Evolutionary conservation across 2,888 invertebrate species (phyloP).

Genomic region (Tortrix viridana): DNA sequence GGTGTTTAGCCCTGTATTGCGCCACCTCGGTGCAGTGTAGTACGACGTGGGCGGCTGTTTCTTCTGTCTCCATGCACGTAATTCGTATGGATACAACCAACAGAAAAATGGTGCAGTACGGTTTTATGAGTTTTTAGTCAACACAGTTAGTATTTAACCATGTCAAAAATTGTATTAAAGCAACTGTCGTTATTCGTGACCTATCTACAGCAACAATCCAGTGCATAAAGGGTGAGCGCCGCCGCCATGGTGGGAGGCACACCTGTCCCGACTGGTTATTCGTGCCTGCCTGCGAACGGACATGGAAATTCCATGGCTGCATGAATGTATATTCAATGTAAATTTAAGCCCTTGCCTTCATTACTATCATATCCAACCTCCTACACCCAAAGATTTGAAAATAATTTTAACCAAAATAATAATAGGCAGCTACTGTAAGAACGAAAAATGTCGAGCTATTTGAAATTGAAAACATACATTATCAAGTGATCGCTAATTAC

Average conservation of each 20-base stretch:
- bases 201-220: conserved; percentile 11
- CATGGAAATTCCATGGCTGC: conserved; percentile 19
- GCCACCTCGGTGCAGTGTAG: no score
- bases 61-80: no score
- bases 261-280: conserved; percentile 52
- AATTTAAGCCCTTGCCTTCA: conserved; percentile 21
- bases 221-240: conserved; percentile 34
- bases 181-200: conserved; percentile 4
- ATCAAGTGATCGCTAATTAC: conserved; percentile 4
- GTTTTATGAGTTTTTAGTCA: not conserved
- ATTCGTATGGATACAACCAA: no score
- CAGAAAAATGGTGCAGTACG: no score
- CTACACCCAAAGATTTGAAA: conserved; percentile 9
- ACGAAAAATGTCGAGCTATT: not conserved
- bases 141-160: not conserved
- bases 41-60: no score
- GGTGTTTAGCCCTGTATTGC: no score
- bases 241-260: conserved; percentile 42
- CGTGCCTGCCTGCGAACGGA: conserved; percentile 36
- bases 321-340: conserved; percentile 28
- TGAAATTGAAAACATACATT: not conserved
- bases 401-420: not conserved
- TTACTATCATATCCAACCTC: conserved; percentile 23
- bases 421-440: not conserved
- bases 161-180: conserved; percentile 8